Evolutionary conservation across 2,888 invertebrate species (phyloP), one percentile per base, ranked within the genome.

Genomic region (Nomada flava): DNA sequence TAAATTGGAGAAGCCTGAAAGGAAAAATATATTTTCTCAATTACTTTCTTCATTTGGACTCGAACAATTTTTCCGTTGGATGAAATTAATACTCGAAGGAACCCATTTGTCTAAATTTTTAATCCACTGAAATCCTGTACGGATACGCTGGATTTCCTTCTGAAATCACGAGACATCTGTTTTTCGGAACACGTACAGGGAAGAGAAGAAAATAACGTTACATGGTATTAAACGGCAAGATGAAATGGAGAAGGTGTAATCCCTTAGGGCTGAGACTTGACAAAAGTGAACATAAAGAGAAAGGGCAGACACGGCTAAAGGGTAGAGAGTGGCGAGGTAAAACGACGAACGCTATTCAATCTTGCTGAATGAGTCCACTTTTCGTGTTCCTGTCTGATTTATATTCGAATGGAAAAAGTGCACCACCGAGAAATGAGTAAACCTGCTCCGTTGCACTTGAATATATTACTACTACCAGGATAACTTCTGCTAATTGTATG

Each of bases 261-360:
- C 78, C 78, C 77, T 74, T 68, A 64, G 65, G 72, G 64, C 23
- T 29, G 65, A 15, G 29, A 62, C 64, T 83, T 70, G 82, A 83
- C 71, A 73, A 76, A 83, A 55, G 82, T 53, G 47, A 36, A 50
- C 60, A 29, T 55, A 60, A 74, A 62, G 53, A 63, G 69, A 53
- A 52, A 23, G 23, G 63, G 20, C 20, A 44, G 50, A 36, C 50
- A 13, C 69, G 47, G 18, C 9, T 62, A 65, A 65, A 55, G 64
- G 26, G 42, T 57, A 53, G 70, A 69, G 69, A 82, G 63, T 36
- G 76, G 68, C 68, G 52, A 18, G 44, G 55, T 29, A 72, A 82
- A 76, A 62, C 64, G 70, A 71, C 62, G 63, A 69, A 55, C 55
- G 60, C 74, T 74, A 63, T 83, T 82, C 83, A 82, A 78, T 78